A percentile compares a stretch with the other conserved stretches of the same genome.
These are phyloP conservation scores for Diachrysia chrysitis DNA, from an alignment of 2,888 invertebrate genomes.

Conservation along the genomic window DNA sequence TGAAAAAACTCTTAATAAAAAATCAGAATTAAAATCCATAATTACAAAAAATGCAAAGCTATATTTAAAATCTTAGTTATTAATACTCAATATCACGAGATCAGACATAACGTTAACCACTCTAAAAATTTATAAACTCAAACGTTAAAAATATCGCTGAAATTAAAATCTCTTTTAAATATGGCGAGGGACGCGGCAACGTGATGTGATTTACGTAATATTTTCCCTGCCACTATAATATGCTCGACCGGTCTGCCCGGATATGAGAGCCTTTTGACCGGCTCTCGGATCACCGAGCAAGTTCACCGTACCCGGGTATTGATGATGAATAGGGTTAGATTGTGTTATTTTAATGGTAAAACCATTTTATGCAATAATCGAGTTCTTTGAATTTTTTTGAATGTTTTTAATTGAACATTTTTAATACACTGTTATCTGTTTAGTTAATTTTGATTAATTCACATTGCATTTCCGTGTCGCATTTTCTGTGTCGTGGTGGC, in stretches of 20 bases:
- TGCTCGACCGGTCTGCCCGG: slow-evolving; percentile 53
- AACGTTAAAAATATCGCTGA: background rate
- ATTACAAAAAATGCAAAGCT: too few relatives aligned
- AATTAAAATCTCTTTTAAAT: slow-evolving; percentile 18
- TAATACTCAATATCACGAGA: background rate
- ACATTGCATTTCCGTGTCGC: too few relatives aligned
- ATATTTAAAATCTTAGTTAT: background rate
- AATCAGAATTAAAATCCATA: too few relatives aligned
- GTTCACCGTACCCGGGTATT: slow-evolving; percentile 31
- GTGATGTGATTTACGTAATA: slow-evolving; percentile 44
- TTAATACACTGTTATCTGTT: too few relatives aligned
- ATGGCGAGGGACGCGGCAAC: slow-evolving; percentile 9
- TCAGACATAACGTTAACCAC: background rate
- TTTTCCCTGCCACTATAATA: slow-evolving; percentile 39
- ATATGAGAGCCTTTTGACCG: slow-evolving; percentile 64
- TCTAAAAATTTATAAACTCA: background rate
- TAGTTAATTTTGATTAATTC: too few relatives aligned
- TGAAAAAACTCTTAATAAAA: too few relatives aligned
- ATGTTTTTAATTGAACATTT: background rate
- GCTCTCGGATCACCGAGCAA: slow-evolving; percentile 53
- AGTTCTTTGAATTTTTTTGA: background rate
- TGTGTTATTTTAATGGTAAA: slow-evolving; percentile 23
- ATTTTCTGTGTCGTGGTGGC: too few relatives aligned
- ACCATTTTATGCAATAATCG: background rate
- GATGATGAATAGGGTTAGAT: slow-evolving; percentile 33